Evolutionary conservation across 2,113 vertebrate species (phyloP).

Genomic region (Mola mola): DNA sequence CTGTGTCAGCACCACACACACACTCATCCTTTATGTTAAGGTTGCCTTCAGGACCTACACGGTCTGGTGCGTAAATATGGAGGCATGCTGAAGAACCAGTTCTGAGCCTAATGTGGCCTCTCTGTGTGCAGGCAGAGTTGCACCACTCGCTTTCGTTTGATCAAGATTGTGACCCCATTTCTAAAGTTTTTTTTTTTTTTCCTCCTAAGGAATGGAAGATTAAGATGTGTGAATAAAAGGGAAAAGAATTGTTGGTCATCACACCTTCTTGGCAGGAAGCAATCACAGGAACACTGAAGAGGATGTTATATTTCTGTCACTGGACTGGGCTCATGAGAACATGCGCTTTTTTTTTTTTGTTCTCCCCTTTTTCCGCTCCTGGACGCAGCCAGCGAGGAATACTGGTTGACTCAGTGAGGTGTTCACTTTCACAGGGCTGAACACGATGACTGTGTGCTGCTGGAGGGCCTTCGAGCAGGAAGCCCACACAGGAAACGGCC

Average conservation of each 20-base stretch:
- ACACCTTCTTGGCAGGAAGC: conserved; percentile 65
- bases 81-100: conserved; percentile 69
- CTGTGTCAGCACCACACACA: conserved; percentile 19
- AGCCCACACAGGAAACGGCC: conserved; percentile 74
- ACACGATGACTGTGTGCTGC: conserved; percentile 57
- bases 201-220: neutral
- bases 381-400: conserved; percentile 33
- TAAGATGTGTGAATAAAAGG: neutral
- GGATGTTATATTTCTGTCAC: conserved; percentile 67
- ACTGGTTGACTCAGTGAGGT: conserved; percentile 71
- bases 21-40: conserved; percentile 26
- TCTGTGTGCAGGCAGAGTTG: conserved; percentile 26
- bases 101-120: conserved; percentile 8
- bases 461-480: conserved; percentile 67
- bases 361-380: conserved; percentile 42
- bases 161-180: too few species aligned
- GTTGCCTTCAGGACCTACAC: neutral
- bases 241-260: conserved; percentile 1
- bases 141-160: too few species aligned
- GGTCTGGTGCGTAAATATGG: conserved; percentile 9
- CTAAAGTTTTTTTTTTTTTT: neutral
- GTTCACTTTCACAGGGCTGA: conserved; percentile 64
- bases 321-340: conserved; percentile 47
- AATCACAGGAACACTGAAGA: conserved; percentile 23
- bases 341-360: conserved; percentile 55